phyloP scores from a whole-genome alignment of 2,113 vertebrate genomes.

The Prinia subflava region DNA sequence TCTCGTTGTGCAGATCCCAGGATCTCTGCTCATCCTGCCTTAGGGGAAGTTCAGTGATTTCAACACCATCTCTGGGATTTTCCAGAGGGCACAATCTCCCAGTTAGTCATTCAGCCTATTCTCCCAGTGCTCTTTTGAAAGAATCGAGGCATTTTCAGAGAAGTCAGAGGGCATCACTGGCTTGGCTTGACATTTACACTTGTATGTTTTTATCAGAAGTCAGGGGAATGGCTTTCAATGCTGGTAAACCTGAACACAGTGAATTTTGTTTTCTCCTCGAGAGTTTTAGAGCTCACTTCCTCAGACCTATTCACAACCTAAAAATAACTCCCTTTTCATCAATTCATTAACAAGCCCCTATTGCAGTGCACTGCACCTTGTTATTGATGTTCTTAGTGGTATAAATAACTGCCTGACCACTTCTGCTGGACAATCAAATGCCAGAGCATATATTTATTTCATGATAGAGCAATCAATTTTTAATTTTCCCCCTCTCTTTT shows the following conservation, averaged over 20 bases:
- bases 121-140: slow-evolving; percentile 15
- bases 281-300: background rate
- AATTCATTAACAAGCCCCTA: background rate
- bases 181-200: slow-evolving; percentile 31
- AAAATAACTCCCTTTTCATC: slow-evolving; percentile 28
- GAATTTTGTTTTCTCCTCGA: background rate
- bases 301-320: background rate
- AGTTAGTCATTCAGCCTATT: slow-evolving; percentile 13
- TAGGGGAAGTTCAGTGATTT: background rate
- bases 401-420: background rate
- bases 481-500: background rate
- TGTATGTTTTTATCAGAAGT: background rate
- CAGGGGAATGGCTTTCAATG: background rate
- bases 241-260: background rate
- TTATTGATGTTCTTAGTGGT: background rate
- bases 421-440: background rate
- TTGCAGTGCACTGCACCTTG: background rate
- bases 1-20: background rate
- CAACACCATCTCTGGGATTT: background rate
- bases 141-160: background rate
- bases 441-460: background rate
- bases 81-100: background rate
- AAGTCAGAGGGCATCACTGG: slow-evolving; percentile 4
- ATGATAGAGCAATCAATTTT: background rate
- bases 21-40: background rate